Evolutionary conservation across 2,797 vertebrate genomes (phyloP), one percentile per base, ranked within the genome.

Genomic region (Anabas testudineus): DNA sequence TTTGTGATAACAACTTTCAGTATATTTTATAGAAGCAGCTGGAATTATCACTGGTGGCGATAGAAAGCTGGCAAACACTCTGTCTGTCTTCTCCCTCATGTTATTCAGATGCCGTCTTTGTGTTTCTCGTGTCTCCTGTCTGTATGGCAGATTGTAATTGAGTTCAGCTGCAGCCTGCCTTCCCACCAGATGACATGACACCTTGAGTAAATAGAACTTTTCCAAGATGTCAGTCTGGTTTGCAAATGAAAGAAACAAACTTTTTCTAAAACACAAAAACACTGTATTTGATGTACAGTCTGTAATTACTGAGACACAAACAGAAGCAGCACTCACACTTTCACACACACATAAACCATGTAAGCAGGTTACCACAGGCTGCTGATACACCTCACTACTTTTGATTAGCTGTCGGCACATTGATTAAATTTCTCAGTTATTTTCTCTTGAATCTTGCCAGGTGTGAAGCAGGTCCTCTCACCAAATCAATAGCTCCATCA

Each of bases 401-500:
- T 68, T 73, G 63, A 83, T 78, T 74, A 54, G 69, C 63, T 62
- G 74, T 62, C 52, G 10, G 62, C 51, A 58, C 69, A 81, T 76
- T 83, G 69, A 87, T 83, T 79, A 74, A 24, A 78, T 49, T 55
- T 71, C 59, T 72, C 49, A 49, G 65, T 56, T 72, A 63, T 80
- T 75, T 76, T 71, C 39, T 64, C 39, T 52, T 32, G 48, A 65
- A 51, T 64, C 34, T 71, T 3, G 10, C 81, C 80, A 75, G 30
- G 73, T 78, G 81, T 80, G 80, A 75, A 81, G 74, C 81, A 60
- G 64, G 70, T 63, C 47, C 59, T 79, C 78, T 55, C 32, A 46
- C 36, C 51, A 73, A 82, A 90, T 90, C 85, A 81, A 85, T 82
- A 70, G 34, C 66, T 75, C 74, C 39, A 18, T 67, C 15, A 4